Percentiles rank a stretch among this genome's conserved stretches.
Evolutionary conservation across 92 coral and sea anemone species (phyloP).

Genomic region (Paramuricea clavata): DNA sequence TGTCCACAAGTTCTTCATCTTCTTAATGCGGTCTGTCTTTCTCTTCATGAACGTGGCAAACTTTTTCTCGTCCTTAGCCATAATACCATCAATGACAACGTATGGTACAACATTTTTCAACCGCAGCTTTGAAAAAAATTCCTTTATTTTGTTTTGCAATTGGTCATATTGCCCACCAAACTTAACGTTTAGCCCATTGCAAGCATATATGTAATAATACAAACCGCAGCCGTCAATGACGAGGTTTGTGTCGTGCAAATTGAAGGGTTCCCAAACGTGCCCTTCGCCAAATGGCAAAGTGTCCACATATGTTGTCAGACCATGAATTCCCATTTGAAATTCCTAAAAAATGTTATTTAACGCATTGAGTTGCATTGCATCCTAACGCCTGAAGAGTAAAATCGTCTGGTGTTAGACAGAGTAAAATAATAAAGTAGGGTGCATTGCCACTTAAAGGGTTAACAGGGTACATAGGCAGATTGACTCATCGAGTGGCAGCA

Average conservation of each 20-base stretch:
- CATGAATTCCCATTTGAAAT: conserved; percentile 86
- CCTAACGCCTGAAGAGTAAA: no score
- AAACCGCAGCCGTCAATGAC: conserved; percentile 87
- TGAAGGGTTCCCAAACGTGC: conserved; percentile 68
- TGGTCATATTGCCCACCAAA: conserved; percentile 88
- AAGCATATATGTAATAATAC: conserved; percentile 61
- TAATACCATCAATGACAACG: conserved; percentile 86
- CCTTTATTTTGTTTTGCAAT: conserved; percentile 57
- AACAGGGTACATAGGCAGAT: no score
- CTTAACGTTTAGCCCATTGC: conserved; percentile 62
- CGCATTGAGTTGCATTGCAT: no score
- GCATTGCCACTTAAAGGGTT: no score
- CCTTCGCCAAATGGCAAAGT: conserved; percentile 36
- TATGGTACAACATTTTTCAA: conserved; percentile 64
- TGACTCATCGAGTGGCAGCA: no score
- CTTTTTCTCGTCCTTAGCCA: conserved; percentile 76
- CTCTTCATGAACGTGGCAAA: conserved; percentile 67
- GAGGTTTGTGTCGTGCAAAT: conserved; percentile 71
- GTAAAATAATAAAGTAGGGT: no score
- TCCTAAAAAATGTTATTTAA: no score
- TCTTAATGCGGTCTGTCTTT: conserved; percentile 46
- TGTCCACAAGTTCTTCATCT: conserved; percentile 47
- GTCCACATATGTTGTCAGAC: conserved; percentile 75
- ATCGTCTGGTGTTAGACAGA: no score
- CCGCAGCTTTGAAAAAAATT: conserved; percentile 74